phyloP scores from a whole-genome alignment of 2,888 invertebrate genomes.

The Keiferia lycopersicella region DNA sequence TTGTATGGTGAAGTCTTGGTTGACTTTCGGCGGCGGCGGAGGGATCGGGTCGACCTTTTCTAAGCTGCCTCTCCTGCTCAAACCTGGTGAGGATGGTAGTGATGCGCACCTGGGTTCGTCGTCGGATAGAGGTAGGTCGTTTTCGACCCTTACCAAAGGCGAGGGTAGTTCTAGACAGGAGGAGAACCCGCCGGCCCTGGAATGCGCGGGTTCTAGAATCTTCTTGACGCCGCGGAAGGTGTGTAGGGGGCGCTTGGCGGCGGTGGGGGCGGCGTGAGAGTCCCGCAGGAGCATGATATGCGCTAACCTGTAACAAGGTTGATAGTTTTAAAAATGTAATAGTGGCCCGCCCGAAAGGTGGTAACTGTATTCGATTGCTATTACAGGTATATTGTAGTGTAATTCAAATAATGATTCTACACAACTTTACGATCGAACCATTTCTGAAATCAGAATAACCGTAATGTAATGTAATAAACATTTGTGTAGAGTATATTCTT shows the following conservation, averaged over 20 bases:
- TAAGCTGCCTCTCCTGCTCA: constrained; percentile 51
- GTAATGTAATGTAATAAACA: too few relatives aligned
- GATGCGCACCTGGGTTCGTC: constrained; percentile 60
- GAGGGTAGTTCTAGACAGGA: constrained; percentile 90
- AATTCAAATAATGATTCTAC: too few relatives aligned
- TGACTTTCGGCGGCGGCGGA: constrained; percentile 38
- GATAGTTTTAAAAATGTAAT: not conserved
- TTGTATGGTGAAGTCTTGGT: constrained; percentile 34
- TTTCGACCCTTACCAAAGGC: constrained; percentile 73
- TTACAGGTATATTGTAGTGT: too few relatives aligned
- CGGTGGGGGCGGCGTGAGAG: constrained; percentile 86
- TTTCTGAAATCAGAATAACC: too few relatives aligned
- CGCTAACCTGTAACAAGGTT: constrained; percentile 80
- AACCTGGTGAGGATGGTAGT: constrained; percentile 66
- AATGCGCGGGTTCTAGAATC: constrained; percentile 85
- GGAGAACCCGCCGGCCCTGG: constrained; percentile 82
- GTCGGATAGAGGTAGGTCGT: constrained; percentile 37
- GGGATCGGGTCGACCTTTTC: constrained; percentile 47
- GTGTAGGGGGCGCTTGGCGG: constrained; percentile 86
- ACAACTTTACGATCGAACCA: too few relatives aligned
- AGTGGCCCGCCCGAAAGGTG: not conserved
- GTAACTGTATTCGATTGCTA: too few relatives aligned
- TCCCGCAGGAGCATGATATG: constrained; percentile 93
- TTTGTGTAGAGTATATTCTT: too few relatives aligned
- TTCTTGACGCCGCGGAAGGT: constrained; percentile 91